Evolutionary conservation across 2,888 invertebrate species (phyloP).

Genomic region (Meandrusa payeni): DNA sequence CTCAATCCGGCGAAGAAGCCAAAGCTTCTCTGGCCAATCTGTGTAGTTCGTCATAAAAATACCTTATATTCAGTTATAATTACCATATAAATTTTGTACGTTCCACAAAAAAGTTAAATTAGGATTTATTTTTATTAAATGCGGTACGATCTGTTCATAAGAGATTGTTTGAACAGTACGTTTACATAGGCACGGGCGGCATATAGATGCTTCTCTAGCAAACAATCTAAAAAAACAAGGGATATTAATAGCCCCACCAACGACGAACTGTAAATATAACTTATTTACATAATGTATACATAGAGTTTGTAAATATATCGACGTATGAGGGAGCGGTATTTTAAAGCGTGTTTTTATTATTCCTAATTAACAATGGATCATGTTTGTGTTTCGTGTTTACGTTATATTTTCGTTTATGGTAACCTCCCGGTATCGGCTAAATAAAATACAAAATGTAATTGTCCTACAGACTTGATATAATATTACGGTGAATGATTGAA

Average conservation of each 20-base stretch:
- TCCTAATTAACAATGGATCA: slow-evolving; percentile 43
- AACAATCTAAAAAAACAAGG: slow-evolving; percentile 79
- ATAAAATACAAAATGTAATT: slow-evolving; percentile 10
- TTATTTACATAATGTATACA: slow-evolving; percentile 39
- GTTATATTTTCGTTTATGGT: slow-evolving; percentile 27
- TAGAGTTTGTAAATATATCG: slow-evolving; percentile 47
- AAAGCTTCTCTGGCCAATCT: too few species aligned
- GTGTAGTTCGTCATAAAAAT: too few species aligned
- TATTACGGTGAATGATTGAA: too few species aligned
- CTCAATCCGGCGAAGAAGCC: too few species aligned
- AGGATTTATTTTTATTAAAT: slow-evolving; percentile 47
- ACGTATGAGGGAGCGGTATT: slow-evolving; percentile 38
- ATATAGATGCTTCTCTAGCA: slow-evolving; percentile 76
- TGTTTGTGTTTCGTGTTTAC: slow-evolving; percentile 37
- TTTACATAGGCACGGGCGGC: slow-evolving; percentile 68
- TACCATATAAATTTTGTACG: too few species aligned
- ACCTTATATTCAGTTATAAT: too few species aligned
- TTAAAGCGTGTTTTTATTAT: slow-evolving; percentile 50
- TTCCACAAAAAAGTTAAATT: not conserved
- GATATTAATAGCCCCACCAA: slow-evolving; percentile 48
- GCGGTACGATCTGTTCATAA: slow-evolving; percentile 61
- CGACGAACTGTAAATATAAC: slow-evolving; percentile 38
- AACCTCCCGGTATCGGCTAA: slow-evolving; percentile 15
- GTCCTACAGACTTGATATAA: too few species aligned
- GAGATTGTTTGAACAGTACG: slow-evolving; percentile 69